Evolutionary conservation across 2,113 vertebrate genomes (phyloP).

Genomic region (Cariama cristata): DNA sequence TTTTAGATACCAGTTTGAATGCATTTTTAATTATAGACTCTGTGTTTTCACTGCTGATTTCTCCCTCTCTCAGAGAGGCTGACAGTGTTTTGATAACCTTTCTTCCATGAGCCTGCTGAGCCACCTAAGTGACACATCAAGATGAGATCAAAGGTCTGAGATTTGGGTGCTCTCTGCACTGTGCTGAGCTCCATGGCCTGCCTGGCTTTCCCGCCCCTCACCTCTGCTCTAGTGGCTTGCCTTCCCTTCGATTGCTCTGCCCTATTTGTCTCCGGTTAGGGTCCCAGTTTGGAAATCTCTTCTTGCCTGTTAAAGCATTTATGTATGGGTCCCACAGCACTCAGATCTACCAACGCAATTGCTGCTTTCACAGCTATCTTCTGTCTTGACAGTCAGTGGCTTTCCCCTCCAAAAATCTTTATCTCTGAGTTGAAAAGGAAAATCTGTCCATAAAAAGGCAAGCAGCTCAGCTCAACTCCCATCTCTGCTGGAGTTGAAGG

Average conservation of each 20-base stretch:
- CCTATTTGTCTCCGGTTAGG: background rate
- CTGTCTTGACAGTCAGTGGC: background rate
- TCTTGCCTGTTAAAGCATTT: background rate
- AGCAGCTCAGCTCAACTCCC: background rate
- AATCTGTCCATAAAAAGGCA: background rate
- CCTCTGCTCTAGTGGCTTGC: background rate
- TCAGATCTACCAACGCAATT: background rate
- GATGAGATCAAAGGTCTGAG: background rate
- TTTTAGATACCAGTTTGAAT: background rate
- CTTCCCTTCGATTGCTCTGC: background rate
- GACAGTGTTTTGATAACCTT: background rate
- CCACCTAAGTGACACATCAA: background rate
- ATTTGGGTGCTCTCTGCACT: background rate
- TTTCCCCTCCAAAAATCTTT: slow-evolving; percentile 1
- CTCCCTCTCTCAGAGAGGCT: background rate
- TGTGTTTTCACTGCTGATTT: background rate
- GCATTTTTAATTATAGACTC: background rate
- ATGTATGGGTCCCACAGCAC: background rate
- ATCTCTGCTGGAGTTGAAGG: background rate
- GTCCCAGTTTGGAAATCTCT: background rate
- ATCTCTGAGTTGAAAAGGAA: background rate
- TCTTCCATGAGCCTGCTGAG: background rate
- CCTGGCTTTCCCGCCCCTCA: background rate
- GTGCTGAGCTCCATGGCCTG: background rate
- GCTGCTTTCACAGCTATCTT: background rate